Percentiles rank a stretch among this genome's conserved stretches.
phyloP scores from a whole-genome alignment of 2,888 invertebrate genomes.

The Nomada ruficornis region DNA sequence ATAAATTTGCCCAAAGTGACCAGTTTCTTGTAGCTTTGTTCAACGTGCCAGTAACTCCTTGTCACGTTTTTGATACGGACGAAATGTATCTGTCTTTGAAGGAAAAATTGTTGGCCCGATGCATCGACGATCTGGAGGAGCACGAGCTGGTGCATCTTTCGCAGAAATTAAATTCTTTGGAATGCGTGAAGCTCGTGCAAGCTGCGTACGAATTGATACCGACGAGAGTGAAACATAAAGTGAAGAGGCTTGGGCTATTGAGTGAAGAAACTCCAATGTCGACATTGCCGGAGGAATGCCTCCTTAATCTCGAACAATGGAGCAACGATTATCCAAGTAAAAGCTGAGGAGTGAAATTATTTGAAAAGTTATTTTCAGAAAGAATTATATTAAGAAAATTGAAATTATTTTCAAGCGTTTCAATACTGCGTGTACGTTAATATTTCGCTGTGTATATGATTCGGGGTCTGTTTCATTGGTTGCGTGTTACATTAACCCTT shows the following conservation, averaged over 20 bases:
- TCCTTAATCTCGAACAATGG: constrained; percentile 68
- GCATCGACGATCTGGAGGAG: constrained; percentile 60
- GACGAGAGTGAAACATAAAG: constrained; percentile 8
- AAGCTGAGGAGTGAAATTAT: background rate
- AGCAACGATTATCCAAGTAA: constrained; percentile 69
- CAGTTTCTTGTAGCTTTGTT: background rate
- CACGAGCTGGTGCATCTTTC: constrained; percentile 67
- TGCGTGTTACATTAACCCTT: no score
- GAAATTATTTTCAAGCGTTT: background rate
- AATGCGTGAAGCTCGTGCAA: constrained; percentile 70
- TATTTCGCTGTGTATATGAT: no score
- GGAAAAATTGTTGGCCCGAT: constrained; percentile 57
- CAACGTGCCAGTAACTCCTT: background rate
- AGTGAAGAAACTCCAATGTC: background rate
- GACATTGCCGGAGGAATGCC: constrained; percentile 59
- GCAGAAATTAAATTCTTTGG: constrained; percentile 64
- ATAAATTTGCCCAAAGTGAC: no score
- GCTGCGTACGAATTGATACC: constrained; percentile 43
- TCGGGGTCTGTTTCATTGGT: no score
- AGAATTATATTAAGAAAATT: background rate
- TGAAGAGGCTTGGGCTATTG: constrained; percentile 5
- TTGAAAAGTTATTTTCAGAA: background rate
- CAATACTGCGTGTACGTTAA: no score
- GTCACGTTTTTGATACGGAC: background rate
- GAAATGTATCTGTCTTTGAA: constrained; percentile 12